These are phyloP conservation scores for Luehdorfia chinensis DNA, from an alignment of 1,140 invertebrate genomes.

Conservation along the genomic window DNA sequence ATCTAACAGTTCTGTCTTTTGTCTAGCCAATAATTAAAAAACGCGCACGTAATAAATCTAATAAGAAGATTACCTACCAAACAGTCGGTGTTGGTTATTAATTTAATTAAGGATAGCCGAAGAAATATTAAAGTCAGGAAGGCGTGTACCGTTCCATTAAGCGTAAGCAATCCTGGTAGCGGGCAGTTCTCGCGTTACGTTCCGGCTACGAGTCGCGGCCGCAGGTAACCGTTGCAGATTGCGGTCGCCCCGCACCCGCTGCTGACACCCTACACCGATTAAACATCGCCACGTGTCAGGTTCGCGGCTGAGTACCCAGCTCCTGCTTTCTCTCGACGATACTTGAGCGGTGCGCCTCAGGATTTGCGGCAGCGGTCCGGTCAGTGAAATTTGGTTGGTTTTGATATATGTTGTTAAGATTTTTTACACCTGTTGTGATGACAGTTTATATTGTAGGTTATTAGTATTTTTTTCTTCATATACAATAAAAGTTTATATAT, in stretches of 20 bases:
- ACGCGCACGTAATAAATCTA: no score
- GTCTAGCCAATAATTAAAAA: no score
- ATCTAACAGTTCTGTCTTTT: no score
- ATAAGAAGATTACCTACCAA: no score
- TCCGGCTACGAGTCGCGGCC: conserved; percentile 16
- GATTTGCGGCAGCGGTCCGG: neutral
- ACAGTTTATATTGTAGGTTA: no score
- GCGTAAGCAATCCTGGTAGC: conserved; percentile 15
- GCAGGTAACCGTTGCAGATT: conserved; percentile 17
- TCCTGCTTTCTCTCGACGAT: conserved; percentile 10
- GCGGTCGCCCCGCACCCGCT: conserved; percentile 7
- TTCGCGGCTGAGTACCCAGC: conserved; percentile 15
- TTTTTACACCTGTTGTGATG: no score
- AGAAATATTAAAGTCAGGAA: conserved; percentile 12
- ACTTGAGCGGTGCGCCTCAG: neutral
- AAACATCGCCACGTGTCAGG: conserved; percentile 19
- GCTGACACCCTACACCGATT: conserved; percentile 14
- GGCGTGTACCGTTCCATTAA: conserved; percentile 12
- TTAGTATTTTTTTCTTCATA: no score
- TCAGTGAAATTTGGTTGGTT: neutral
- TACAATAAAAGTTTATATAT: no score
- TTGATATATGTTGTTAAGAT: no score
- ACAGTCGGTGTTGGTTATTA: no score
- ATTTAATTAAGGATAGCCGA: no score
- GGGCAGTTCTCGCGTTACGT: conserved; percentile 7